Evolutionary conservation across 2,888 invertebrate genomes (phyloP), one percentile per base, ranked within the genome.

Genomic region (Leucophora obtusa): DNA sequence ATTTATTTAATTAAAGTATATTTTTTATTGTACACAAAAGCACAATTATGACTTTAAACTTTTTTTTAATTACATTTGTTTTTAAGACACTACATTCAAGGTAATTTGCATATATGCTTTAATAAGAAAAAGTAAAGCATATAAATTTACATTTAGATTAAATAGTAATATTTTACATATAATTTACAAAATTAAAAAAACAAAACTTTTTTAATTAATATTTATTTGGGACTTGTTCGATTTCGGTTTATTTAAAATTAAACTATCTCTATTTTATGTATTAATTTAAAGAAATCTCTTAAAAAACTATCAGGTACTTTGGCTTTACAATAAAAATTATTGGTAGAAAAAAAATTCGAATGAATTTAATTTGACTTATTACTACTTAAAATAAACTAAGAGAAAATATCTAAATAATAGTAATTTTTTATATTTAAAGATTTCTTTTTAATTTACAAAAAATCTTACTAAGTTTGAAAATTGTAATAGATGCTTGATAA

Each of bases 281-380:
- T 17, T 28, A 35, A 58, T 54, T 76, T 76, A 81, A 73, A 18
- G 17, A 28, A 35, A 21, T 59, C 60, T 83, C 83, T 87, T 87
- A 86, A 87, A 85, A 72, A 77, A 83, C 86, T 87, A 88, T 87
- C 87, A 87, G 87, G 87, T 87, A 87, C 87, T 87, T 87, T 88
- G 87, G 88, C 87, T 86, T 88, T 78, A 62, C 69, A 75, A 75
- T 81, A 75, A 81, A 3, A 28, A 4, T 7, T 28, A 28, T 28
- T 28, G 28, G 28, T 28, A 28, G 6, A n/a, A 53, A 1, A 77
- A 43, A 35, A 28, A 47, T 1, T 50, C 18, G 35, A 14, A 50
- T 50, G 15, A n/a, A n/a, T 6, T 38, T 47, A 10, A 14, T 47
- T n/a, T 47, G n/a, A 47, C 43, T 47, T 47, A 38, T 38, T 28